phyloP scores from a whole-genome alignment of 2,888 invertebrate species.

The Macrosiphum euphorbiae region DNA sequence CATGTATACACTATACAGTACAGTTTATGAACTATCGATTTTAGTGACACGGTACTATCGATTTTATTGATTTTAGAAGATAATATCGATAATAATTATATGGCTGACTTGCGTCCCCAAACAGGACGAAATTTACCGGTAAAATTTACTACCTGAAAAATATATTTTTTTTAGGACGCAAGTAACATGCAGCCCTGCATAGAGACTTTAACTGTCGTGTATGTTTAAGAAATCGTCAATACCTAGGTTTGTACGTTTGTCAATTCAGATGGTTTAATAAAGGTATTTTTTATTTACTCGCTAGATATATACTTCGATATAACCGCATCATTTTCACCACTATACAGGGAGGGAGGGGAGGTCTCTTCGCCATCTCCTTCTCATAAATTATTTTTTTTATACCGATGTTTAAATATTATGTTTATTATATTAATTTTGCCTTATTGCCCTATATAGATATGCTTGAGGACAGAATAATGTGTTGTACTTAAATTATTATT shows the following conservation, averaged over 20 bases:
- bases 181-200: too few species aligned
- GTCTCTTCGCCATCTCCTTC: neutral
- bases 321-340: neutral
- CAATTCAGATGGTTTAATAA: neutral
- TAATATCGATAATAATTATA: too few species aligned
- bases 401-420: neutral
- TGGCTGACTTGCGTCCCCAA: too few species aligned
- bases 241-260: neutral
- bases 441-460: neutral
- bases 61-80: too few species aligned
- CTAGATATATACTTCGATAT: neutral
- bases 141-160: too few species aligned
- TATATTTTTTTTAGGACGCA: too few species aligned
- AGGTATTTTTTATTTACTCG: neutral
- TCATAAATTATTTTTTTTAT: neutral
- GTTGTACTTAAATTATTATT: neutral
- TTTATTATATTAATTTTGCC: neutral
- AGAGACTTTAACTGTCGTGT: neutral
- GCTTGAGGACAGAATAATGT: neutral
- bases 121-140: too few species aligned
- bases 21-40: too few species aligned
- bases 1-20: too few species aligned
- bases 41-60: too few species aligned
- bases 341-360: too few species aligned
- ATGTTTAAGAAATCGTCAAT: neutral